Conservation (phyloP, 1,140 invertebrate species). For the Temnothorax nylanderi region DNA sequence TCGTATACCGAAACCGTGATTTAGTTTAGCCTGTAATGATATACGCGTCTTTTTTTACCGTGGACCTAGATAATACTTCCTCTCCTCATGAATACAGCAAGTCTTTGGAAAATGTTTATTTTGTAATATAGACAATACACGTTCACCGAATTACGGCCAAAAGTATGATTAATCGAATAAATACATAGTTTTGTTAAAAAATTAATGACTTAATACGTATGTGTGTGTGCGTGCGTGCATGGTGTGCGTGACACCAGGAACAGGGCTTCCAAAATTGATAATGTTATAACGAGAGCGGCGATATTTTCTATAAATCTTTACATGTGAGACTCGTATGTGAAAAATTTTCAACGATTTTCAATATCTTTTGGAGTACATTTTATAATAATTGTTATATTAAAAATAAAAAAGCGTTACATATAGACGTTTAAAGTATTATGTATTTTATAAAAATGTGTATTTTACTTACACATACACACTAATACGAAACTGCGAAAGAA, state of each 20-base stretch:
- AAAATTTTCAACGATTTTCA: constrained; percentile 47
- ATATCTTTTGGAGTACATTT: constrained; percentile 69
- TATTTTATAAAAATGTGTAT: constrained; percentile 30
- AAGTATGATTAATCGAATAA: constrained; percentile 22
- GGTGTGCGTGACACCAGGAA: neutral
- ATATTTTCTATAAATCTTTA: constrained; percentile 73
- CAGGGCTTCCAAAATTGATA: constrained; percentile 69
- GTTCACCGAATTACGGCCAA: constrained; percentile 10
- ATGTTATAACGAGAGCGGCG: constrained; percentile 22
- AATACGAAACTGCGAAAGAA: constrained; percentile 8
- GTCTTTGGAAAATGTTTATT: neutral
- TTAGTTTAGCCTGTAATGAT: neutral
- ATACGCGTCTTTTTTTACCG: neutral
- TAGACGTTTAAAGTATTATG: constrained; percentile 32
- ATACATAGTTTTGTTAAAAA: constrained; percentile 11
- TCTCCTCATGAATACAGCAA: neutral
- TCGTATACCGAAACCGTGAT: neutral
- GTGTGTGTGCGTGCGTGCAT: neutral
- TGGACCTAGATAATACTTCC: neutral
- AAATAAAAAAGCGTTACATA: neutral
- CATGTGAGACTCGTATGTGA: constrained; percentile 35
- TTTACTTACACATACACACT: constrained; percentile 44
- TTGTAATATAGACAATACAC: constrained; percentile 36
- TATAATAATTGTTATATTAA: constrained; percentile 48
- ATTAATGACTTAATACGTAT: neutral